A percentile compares a stretch with the other conserved stretches of the same genome.
Evolutionary conservation across 1,140 invertebrate species (phyloP).

Genomic region (Nymphalis io): DNA sequence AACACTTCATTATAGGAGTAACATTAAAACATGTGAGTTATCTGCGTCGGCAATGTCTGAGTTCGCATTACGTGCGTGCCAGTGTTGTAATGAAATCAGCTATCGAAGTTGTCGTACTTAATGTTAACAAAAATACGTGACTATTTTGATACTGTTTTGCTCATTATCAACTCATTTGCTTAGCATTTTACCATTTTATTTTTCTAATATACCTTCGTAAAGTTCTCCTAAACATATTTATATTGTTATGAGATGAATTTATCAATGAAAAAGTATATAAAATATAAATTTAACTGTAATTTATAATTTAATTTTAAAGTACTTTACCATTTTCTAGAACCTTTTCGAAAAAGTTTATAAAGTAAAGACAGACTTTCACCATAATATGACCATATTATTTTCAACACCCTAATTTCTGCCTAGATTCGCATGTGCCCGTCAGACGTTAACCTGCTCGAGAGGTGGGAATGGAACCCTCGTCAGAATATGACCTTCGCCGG

Average conservation of each 20-base stretch:
- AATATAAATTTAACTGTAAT: no score
- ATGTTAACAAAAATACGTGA: not conserved
- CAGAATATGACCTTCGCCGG: constrained; percentile 81
- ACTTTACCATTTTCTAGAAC: no score
- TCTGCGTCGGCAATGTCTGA: not conserved
- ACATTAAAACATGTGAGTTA: not conserved
- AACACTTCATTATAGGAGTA: not conserved
- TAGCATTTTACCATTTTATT: not conserved
- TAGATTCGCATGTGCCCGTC: constrained; percentile 81
- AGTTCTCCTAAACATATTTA: not conserved
- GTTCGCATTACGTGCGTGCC: not conserved
- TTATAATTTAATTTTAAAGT: no score
- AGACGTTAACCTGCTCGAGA: constrained; percentile 82
- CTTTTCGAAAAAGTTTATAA: no score
- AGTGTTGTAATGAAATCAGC: not conserved
- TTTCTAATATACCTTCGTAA: not conserved
- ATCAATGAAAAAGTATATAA: not conserved
- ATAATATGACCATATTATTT: no score
- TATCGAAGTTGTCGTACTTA: not conserved
- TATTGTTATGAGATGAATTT: no score
- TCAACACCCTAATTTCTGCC: constrained; percentile 12
- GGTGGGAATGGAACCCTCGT: constrained; percentile 83
- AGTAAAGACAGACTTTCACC: no score
- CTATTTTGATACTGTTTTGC: not conserved
- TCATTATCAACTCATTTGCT: constrained; percentile 3